Conservation (phyloP, 2,888 invertebrate genomes). For the Drosophila austrosaltans region DNA sequence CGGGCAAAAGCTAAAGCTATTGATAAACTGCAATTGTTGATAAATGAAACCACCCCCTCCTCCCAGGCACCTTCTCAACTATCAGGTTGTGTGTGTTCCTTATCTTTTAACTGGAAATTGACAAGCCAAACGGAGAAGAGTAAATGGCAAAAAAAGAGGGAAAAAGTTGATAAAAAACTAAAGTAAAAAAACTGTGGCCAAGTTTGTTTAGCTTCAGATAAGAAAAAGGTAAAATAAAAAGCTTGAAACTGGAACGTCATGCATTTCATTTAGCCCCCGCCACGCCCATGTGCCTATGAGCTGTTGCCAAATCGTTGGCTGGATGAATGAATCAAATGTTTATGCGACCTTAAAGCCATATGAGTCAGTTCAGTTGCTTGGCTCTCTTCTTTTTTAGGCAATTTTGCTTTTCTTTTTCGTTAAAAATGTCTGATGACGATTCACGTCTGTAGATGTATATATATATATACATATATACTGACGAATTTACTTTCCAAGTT, state of each 20-base stretch:
- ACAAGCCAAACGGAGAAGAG: conserved; percentile 16
- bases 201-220: conserved; percentile 7
- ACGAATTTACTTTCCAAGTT: conserved; percentile 25
- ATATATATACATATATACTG: neutral
- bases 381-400: conserved; percentile 14
- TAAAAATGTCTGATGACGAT: conserved; percentile 1
- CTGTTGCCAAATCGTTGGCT: conserved; percentile 35
- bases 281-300: neutral
- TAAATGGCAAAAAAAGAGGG: conserved; percentile 7
- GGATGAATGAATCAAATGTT: conserved; percentile 22
- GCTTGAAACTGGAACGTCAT: conserved; percentile 5
- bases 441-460: neutral
- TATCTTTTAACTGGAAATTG: conserved; percentile 45
- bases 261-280: conserved; percentile 5
- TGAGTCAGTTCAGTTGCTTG: conserved; percentile 16
- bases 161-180: conserved; percentile 3
- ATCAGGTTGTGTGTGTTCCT: conserved; percentile 10
- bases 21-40: conserved; percentile 65
- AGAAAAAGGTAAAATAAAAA: neutral
- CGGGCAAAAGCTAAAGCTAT: conserved; percentile 60
- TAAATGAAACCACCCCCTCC: conserved; percentile 44
- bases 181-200: neutral
- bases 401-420: neutral
- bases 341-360: conserved; percentile 6
- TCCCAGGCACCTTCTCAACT: neutral